Percentiles rank a stretch among this genome's conserved stretches.
Evolutionary conservation across 2,113 vertebrate genomes (phyloP).

Genomic region (Corapipo altera): DNA sequence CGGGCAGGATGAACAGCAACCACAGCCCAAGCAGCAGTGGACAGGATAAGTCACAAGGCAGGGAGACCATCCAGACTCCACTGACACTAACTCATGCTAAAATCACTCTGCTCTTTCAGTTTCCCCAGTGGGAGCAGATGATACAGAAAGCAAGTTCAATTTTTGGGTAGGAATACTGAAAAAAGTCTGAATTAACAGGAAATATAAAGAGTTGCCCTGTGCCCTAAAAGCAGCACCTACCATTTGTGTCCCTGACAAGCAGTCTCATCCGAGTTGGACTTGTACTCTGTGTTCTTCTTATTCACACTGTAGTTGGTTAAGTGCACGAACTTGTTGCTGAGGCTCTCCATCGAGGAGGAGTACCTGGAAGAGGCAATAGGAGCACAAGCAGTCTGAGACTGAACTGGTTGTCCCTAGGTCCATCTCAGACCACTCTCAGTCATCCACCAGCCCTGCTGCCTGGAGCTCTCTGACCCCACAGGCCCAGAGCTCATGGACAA

Average conservation of each 20-base stretch:
- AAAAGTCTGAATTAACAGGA: neutral
- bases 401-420: neutral
- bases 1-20: neutral
- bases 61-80: neutral
- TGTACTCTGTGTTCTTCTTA: constrained; percentile 92
- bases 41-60: neutral
- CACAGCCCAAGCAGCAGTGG: neutral
- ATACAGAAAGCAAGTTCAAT: neutral
- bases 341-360: constrained; percentile 93
- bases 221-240: constrained; percentile 69
- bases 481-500: neutral
- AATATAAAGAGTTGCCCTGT: neutral
- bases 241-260: constrained; percentile 98
- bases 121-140: neutral
- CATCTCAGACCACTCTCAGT: neutral
- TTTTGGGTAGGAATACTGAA: neutral
- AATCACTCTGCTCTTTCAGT: neutral
- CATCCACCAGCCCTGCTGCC: neutral
- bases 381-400: neutral
- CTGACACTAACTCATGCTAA: neutral
- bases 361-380: constrained; percentile 75
- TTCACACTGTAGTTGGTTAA: constrained; percentile 99
- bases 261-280: constrained; percentile 86
- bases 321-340: constrained; percentile 96
- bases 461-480: neutral